Conservation (phyloP, 1,140 invertebrate species). For the Artemia franciscana region DNA sequence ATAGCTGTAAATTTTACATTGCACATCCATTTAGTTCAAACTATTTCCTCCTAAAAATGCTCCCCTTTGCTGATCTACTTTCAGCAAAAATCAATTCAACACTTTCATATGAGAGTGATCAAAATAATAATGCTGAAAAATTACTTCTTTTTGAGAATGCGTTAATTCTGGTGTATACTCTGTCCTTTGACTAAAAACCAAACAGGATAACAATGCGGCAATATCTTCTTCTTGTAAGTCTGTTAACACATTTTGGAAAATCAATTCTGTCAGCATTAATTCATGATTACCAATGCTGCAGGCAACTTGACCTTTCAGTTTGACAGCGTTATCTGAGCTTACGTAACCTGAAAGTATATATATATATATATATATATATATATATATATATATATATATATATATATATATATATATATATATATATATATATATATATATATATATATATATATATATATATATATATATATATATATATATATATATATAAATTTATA, state of each 20-base stretch:
- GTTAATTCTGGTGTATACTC: constrained; percentile 28
- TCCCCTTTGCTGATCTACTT: no score
- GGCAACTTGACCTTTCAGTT: constrained; percentile 76
- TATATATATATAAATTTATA: no score
- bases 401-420: no score
- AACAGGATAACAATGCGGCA: constrained; percentile 64
- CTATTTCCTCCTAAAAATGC: no score
- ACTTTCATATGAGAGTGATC: background rate
- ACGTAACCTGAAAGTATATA: background rate
- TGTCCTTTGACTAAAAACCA: constrained; percentile 71
- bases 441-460: no score
- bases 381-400: no score
- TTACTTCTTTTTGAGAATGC: constrained; percentile 25
- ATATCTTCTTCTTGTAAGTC: constrained; percentile 69
- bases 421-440: no score
- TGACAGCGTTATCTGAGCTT: constrained; percentile 24
- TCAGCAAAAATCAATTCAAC: no score
- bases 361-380: background rate
- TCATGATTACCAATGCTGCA: constrained; percentile 84
- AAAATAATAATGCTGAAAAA: constrained; percentile 2
- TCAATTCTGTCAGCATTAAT: constrained; percentile 78
- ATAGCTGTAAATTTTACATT: background rate
- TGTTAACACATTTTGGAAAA: constrained; percentile 76
- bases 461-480: no score
- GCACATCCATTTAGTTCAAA: no score